A percentile compares a stretch with the other conserved stretches of the same genome.
Evolutionary conservation across 2,888 invertebrate genomes (phyloP).

Genomic region (Prenolepis imparis): DNA sequence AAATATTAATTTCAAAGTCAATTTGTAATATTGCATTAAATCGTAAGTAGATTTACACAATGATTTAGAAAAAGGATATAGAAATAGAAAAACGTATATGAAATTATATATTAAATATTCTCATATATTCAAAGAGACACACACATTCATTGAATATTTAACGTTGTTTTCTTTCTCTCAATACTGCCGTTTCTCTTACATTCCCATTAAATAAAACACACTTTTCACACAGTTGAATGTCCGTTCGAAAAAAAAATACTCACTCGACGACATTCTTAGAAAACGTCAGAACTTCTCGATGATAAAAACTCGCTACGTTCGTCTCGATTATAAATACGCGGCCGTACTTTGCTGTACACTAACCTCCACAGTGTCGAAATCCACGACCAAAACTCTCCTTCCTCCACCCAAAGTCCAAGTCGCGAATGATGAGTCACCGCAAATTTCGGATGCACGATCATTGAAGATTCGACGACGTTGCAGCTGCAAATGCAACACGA

Average conservation of each 20-base stretch:
- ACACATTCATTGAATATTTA: not conserved
- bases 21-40: not conserved
- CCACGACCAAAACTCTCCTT: not conserved
- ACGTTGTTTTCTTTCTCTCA: not conserved
- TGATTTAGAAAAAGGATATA: not conserved
- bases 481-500: slow-evolving; percentile 12
- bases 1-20: not conserved
- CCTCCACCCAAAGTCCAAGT: slow-evolving; percentile 16
- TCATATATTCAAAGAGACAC: not conserved
- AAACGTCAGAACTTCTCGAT: slow-evolving; percentile 11
- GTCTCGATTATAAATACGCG: slow-evolving; percentile 48
- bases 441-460: slow-evolving; percentile 20
- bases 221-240: not conserved
- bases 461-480: slow-evolving; percentile 23
- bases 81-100: not conserved
- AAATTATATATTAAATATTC: slow-evolving; percentile 12
- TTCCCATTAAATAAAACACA: not conserved
- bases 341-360: not conserved
- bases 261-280: slow-evolving; percentile 34
- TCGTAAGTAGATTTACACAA: too few species aligned
- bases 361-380: slow-evolving; percentile 49
- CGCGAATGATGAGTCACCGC: slow-evolving; percentile 32
- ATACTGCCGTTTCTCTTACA: not conserved
- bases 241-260: not conserved
- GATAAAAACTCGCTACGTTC: slow-evolving; percentile 4